phyloP scores from a whole-genome alignment of 2,797 vertebrate genomes.

The Peromyscus eremicus region DNA sequence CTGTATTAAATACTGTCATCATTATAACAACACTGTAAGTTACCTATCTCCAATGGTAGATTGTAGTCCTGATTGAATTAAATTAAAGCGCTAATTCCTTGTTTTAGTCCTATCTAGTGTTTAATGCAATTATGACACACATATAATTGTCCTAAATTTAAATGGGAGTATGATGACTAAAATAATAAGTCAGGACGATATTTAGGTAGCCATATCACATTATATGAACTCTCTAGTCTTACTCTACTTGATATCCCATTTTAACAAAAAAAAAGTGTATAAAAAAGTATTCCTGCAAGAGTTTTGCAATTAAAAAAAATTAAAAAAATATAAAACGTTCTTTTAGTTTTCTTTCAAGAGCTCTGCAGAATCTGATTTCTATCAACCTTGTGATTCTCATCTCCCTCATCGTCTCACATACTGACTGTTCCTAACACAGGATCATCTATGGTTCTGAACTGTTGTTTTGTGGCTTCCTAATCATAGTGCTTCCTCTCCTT shows the following conservation, averaged over 20 bases:
- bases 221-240: not conserved
- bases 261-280: not conserved
- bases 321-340: not conserved
- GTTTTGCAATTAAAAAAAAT: not conserved
- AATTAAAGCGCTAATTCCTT: not conserved
- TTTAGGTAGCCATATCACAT: not conserved
- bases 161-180: not conserved
- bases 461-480: not conserved
- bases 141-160: not conserved
- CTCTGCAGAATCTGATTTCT: not conserved
- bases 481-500: not conserved
- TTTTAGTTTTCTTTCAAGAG: not conserved
- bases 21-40: slow-evolving; percentile 1
- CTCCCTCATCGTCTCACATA: not conserved
- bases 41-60: not conserved
- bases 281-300: not conserved
- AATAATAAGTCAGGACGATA: not conserved
- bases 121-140: not conserved
- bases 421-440: not conserved
- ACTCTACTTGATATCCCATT: rapidly evolving
- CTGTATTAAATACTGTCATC: not conserved
- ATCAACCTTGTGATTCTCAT: not conserved
- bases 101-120: not conserved
- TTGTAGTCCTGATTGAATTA: not conserved
- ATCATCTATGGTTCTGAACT: not conserved